Conservation (phyloP, 2,113 vertebrate genomes). For the Aldabrachelys gigantea region DNA sequence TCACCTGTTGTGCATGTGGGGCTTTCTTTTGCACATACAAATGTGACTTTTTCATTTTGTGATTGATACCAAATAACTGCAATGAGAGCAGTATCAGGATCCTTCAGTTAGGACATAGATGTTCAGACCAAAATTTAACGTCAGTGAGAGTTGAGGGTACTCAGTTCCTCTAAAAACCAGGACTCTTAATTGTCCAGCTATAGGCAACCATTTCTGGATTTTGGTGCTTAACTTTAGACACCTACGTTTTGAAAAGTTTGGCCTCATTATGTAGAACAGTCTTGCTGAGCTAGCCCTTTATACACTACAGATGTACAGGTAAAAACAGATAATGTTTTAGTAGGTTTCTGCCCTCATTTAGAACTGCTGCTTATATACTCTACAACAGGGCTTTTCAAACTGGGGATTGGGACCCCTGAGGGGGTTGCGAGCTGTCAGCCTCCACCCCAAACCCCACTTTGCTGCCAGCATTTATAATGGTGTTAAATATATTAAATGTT, state of each 20-base stretch:
- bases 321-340: neutral
- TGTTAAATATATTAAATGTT: too few relatives aligned
- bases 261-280: neutral
- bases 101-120: neutral
- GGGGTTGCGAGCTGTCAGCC: too few relatives aligned
- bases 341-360: neutral
- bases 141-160: neutral
- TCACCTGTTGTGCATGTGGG: neutral
- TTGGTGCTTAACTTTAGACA: neutral
- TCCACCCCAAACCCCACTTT: too few relatives aligned
- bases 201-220: neutral
- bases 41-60: neutral
- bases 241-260: neutral
- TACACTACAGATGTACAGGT: neutral
- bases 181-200: neutral
- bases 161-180: neutral
- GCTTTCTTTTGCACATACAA: neutral
- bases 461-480: too few relatives aligned
- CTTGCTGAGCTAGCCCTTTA: neutral
- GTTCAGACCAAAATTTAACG: rapidly evolving
- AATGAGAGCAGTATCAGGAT: neutral
- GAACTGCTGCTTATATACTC: neutral
- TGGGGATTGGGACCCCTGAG: too few relatives aligned
- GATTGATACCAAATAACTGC: neutral
- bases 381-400: neutral